phyloP scores from a whole-genome alignment of 30 jellyfish, hydroid and myxozoan genomes.

The Morbakka virulenta region DNA sequence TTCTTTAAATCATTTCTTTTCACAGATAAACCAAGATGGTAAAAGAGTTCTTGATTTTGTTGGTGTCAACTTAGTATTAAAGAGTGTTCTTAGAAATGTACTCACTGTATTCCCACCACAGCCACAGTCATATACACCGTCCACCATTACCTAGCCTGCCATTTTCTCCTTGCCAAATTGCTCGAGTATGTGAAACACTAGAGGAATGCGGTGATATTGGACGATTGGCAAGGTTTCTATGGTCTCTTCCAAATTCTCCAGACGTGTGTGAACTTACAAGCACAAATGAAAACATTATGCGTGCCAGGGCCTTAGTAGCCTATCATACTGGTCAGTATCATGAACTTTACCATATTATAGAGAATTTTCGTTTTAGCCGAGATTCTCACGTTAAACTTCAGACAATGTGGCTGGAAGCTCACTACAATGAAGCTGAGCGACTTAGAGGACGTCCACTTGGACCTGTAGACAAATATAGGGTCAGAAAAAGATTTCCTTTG shows the following conservation, averaged over 20 bases:
- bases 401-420: conserved; percentile 98
- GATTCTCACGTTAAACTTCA: conserved; percentile 87
- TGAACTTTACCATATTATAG: conserved; percentile 83
- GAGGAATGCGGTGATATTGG: conserved; percentile 96
- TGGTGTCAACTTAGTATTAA: too few relatives aligned
- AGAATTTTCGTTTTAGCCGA: conserved; percentile 73
- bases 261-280: conserved; percentile 70
- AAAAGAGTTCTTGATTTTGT: too few relatives aligned
- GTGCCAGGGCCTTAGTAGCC: conserved; percentile 91
- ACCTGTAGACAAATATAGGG: conserved; percentile 98
- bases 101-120: conserved; percentile 51
- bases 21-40: too few relatives aligned
- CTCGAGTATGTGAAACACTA: conserved; percentile 90
- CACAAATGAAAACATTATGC: conserved; percentile 73
- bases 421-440: conserved; percentile 90
- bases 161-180: conserved; percentile 80
- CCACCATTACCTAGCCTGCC: conserved; percentile 73
- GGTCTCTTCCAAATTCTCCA: conserved; percentile 87
- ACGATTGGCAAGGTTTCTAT: conserved; percentile 80
- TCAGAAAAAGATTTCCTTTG: conserved; percentile 91
- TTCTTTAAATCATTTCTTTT: too few relatives aligned
- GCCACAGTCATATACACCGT: conserved; percentile 53
- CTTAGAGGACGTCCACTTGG: conserved; percentile 90
- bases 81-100: too few relatives aligned
- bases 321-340: conserved; percentile 85